Evolutionary conservation across 1,140 invertebrate species (phyloP).

Genomic region (Drosophila carrolli): DNA sequence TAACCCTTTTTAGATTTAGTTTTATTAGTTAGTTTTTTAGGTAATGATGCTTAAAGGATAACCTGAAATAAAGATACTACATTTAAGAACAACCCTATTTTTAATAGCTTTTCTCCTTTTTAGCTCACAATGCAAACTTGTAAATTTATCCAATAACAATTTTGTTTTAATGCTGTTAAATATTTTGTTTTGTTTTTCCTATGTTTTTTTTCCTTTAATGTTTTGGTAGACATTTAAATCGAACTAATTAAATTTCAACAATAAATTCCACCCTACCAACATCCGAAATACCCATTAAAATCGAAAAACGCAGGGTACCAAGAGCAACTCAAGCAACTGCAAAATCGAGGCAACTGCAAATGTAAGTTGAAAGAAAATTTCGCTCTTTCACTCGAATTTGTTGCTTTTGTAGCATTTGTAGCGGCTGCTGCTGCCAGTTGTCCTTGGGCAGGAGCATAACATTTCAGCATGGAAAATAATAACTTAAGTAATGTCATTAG

Average conservation of each 20-base stretch:
- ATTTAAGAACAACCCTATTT: no score
- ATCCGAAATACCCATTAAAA: neutral
- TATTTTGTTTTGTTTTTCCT: no score
- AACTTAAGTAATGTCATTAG: conserved; percentile 82
- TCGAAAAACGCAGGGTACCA: neutral
- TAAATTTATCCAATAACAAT: no score
- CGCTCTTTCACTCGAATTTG: conserved; percentile 56
- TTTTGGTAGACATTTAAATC: no score
- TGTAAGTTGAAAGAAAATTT: conserved; percentile 58
- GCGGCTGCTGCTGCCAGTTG: conserved; percentile 35
- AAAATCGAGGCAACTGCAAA: conserved; percentile 33
- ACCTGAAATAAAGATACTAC: no score
- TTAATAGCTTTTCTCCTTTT: no score
- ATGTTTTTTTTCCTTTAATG: no score
- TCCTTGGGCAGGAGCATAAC: conserved; percentile 61
- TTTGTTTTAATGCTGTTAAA: no score
- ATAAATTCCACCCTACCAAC: neutral
- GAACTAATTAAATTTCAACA: neutral
- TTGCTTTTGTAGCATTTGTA: conserved; percentile 25
- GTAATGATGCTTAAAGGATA: no score
- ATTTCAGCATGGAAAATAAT: conserved; percentile 79
- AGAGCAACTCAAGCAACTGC: conserved; percentile 33
- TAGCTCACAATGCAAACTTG: no score
- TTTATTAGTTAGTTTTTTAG: no score
- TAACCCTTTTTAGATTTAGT: no score